Conservation (phyloP, 2,113 vertebrate species). For the Neomonachus schauinslandi region DNA sequence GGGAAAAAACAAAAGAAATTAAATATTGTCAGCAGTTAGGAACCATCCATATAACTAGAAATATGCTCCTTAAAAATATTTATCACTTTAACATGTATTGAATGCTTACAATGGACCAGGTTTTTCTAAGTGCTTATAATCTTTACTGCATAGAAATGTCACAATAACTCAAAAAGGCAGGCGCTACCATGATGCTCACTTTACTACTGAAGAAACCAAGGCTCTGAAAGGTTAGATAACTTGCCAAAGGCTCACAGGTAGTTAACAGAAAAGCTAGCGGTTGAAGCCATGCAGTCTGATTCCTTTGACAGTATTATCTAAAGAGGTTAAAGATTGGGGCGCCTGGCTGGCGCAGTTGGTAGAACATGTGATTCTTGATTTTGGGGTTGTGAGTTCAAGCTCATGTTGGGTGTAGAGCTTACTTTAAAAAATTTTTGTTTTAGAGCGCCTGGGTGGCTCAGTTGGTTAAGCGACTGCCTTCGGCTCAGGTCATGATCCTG, state of each 20-base stretch:
- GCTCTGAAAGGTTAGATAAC: neutral
- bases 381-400: neutral
- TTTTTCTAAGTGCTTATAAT: slow-evolving; percentile 11
- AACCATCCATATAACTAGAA: slow-evolving; percentile 5
- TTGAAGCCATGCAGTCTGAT: neutral
- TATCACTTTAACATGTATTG: neutral
- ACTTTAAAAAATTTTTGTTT: neutral
- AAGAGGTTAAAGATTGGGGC: neutral
- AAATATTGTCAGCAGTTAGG: neutral
- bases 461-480: no score
- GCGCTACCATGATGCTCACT: neutral
- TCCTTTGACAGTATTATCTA: slow-evolving; percentile 36
- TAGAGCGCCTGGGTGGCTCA: no score
- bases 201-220: slow-evolving; percentile 31
- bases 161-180: slow-evolving; percentile 23
- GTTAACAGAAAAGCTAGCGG: slow-evolving; percentile 7
- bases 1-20: neutral
- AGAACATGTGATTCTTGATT: neutral
- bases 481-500: no score
- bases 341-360: neutral
- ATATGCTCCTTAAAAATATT: neutral
- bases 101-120: neutral
- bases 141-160: slow-evolving; percentile 34
- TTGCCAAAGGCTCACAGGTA: neutral
- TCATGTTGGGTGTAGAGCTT: neutral